Evolutionary conservation across 2,888 invertebrate species (phyloP).

Genomic region (Agapostemon virescens): DNA sequence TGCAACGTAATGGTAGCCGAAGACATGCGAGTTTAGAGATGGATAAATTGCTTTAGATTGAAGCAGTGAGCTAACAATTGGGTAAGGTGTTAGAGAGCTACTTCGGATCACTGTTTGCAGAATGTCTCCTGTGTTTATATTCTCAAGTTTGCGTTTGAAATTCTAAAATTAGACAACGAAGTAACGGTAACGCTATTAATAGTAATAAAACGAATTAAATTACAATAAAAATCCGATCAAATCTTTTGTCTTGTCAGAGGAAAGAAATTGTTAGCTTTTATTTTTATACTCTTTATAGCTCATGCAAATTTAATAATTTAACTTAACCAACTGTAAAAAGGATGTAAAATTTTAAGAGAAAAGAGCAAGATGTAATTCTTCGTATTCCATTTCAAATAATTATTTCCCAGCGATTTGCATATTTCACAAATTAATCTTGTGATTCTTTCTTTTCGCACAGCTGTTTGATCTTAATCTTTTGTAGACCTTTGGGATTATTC

Average conservation of each 20-base stretch:
- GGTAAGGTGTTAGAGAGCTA: not conserved
- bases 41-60: conserved; percentile 2
- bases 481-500: too few relatives aligned
- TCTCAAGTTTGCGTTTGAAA: not conserved
- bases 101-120: not conserved
- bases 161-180: not conserved
- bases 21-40: not conserved
- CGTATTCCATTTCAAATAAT: not conserved
- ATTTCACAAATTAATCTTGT: not conserved
- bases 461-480: too few relatives aligned
- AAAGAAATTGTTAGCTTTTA: too few relatives aligned
- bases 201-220: too few relatives aligned
- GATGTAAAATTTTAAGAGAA: not conserved
- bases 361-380: not conserved
- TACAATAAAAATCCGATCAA: too few relatives aligned
- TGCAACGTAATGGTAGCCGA: not conserved
- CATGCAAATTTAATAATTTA: too few relatives aligned
- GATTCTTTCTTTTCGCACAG: not conserved
- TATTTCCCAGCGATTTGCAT: not conserved
- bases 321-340: too few relatives aligned
- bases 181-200: too few relatives aligned
- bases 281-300: too few relatives aligned
- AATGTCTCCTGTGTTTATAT: not conserved
- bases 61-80: not conserved
- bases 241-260: too few relatives aligned